Conservation (phyloP, 92 coral and sea anemone genomes). For the Paragorgia papillata region DNA sequence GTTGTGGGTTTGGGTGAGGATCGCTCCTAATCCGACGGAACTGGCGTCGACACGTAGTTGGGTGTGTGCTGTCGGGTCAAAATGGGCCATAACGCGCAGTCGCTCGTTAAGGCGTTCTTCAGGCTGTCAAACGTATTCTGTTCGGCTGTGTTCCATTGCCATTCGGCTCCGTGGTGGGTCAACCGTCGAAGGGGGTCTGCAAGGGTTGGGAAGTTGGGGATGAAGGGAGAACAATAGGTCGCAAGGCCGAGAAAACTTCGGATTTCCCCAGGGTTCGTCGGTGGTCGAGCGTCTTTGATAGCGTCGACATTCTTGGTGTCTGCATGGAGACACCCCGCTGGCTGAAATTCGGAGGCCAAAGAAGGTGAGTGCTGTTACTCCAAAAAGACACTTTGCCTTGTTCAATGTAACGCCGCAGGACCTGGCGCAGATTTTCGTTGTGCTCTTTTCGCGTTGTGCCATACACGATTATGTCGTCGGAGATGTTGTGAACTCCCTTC, state of each 20-base stretch:
- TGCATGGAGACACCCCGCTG: constrained; percentile 27
- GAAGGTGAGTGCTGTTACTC: constrained; percentile 15
- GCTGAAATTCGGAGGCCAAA: constrained; percentile 37
- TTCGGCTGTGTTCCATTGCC: too few species aligned
- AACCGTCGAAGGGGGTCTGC: constrained; percentile 35
- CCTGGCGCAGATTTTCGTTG: constrained; percentile 43
- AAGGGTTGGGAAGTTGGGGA: constrained; percentile 39
- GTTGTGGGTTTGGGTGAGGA: too few species aligned
- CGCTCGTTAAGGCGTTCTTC: too few species aligned
- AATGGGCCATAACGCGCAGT: too few species aligned
- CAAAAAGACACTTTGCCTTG: constrained; percentile 35
- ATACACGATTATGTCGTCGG: constrained; percentile 50
- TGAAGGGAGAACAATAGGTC: constrained; percentile 44
- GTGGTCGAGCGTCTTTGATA: constrained; percentile 19
- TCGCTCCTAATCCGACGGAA: too few species aligned
- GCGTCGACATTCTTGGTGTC: constrained; percentile 39
- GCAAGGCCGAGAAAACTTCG: constrained; percentile 50
- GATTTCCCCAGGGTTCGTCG: constrained; percentile 39
- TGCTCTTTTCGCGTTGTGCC: constrained; percentile 25
- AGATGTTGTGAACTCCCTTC: constrained; percentile 41
- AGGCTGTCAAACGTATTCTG: too few species aligned
- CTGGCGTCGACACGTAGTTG: too few species aligned
- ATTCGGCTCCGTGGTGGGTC: too few species aligned
- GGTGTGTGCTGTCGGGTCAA: too few species aligned
- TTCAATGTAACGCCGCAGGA: constrained; percentile 50